phyloP scores from a whole-genome alignment of 2,888 invertebrate genomes.

The Chymomyza caudatula region DNA sequence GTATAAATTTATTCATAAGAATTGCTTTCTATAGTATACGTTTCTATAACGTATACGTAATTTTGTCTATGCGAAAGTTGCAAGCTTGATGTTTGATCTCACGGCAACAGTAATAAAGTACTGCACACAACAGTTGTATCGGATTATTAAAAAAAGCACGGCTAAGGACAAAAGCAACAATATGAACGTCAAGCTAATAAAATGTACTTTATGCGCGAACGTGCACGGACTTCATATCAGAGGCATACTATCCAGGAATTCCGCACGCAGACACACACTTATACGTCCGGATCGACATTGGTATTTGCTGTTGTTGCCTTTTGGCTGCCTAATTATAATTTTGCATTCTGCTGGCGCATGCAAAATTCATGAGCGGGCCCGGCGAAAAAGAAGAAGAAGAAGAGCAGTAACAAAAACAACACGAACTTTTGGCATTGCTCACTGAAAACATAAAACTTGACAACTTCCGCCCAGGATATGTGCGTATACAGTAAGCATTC shows the following conservation, averaged over 20 bases:
- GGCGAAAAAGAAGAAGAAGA: neutral
- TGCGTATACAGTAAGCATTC: neutral
- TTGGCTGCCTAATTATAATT: slow-evolving; percentile 65
- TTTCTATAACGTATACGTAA: neutral
- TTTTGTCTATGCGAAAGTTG: neutral
- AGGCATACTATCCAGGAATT: neutral
- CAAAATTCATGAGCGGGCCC: slow-evolving; percentile 59
- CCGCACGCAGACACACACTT: neutral
- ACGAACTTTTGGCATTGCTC: slow-evolving; percentile 24
- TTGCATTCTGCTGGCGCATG: slow-evolving; percentile 68
- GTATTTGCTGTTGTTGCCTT: neutral
- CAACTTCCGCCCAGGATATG: slow-evolving; percentile 40
- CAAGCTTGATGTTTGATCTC: neutral
- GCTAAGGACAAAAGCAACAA: slow-evolving; percentile 5
- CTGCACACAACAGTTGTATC: neutral
- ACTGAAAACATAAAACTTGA: slow-evolving; percentile 67
- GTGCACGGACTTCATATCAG: slow-evolving; percentile 52
- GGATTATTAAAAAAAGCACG: neutral
- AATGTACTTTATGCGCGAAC: slow-evolving; percentile 69
- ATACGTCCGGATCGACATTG: neutral
- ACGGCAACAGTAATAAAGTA: neutral
- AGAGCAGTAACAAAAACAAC: neutral
- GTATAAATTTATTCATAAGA: too few relatives aligned
- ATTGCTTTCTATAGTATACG: too few relatives aligned
- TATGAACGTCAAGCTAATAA: slow-evolving; percentile 60